Base-by-base conservation (phyloP, 2,888 invertebrate species). In the Mechanitis messenoides region DNA sequence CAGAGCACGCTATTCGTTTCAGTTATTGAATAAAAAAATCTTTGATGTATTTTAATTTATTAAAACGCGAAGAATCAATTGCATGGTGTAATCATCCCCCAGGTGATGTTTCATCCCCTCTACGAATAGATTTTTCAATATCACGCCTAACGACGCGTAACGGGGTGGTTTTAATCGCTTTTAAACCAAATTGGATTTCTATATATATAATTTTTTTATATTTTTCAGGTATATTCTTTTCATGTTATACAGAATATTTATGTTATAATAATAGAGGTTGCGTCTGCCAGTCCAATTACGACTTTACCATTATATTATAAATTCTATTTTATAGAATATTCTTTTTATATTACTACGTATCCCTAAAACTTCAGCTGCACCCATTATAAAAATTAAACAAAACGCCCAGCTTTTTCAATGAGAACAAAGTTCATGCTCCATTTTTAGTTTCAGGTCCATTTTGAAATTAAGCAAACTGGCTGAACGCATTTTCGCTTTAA, bases 91-190 rank as follows among this genome's bases (percentile, higher is more conserved):
- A 33, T 33, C 47, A 47, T 33, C 55, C n/a, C 46, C 47, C 55
- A 35, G 59, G 55, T 59, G 55, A 55, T 55, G 35, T 55, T 35
- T 59, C 55, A 59, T 47, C 55, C 38, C 35, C 28, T 46, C 50
- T 38, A 53, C 59, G 35, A 62, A 59, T 61, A 38, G 59, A 57
- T 59, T 61, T 61, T 65, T 65, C 65, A 66, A 63, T 62, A 56
- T 60, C 53, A 55, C 56, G 53, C 55, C 63, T 67, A 69, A 66
- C 68, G 67, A 65, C 53, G 28, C 63, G 60, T 64, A 68, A 60
- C 55, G 53, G 64, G 58, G 58, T 62, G 46, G 56, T 47, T 56
- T 33, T 60, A 58, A 65, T 64, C 53, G 57, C 54, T 53, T 55
- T 54, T 54, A 57, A 64, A 64, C 57, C 59, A 59, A 61, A 64